Base-by-base conservation (phyloP, 2,797 vertebrate species). In the Lagodon rhomboides region DNA sequence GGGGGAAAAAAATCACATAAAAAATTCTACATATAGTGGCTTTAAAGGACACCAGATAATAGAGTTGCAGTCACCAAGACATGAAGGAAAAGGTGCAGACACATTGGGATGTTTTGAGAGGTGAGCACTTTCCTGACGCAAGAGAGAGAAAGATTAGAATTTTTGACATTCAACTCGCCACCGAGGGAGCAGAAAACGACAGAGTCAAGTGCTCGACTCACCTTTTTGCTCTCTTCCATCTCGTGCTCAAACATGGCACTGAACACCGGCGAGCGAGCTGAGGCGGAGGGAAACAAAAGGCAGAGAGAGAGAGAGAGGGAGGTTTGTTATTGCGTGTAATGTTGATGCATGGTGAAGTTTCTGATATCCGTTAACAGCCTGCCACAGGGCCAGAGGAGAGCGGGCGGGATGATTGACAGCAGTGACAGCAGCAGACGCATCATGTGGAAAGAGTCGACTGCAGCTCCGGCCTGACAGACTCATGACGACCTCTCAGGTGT, bases 241-340 rank as follows among this genome's bases (percentile, higher is more conserved):
- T 98, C 96, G 15, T 97, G 97, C 92, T 98, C 96, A 91, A 97
- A 98, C 97, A 97, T 97, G 89, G 96, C 96, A 46, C 96, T 96
- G 94, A 98, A 98, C 75, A 97, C 96, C 0, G 96, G 96, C 34
- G 96, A 97, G 27, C 96, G 96, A 0, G 96, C 96, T 96, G 80
- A 80, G 50, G 75, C 59, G 67, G 27, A 79, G n/a, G 69, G 72
- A 83, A 44, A 86, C 25, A 55, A 50, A 59, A 77, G 49, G 67
- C 43, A 34, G 1, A 56, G 49, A 59, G 54, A 41, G 34, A 66
- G 53, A 49, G 54, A 34, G 58, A 30, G 73, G 16, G 18, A 70
- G 5, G 58, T 11, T 64, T 86, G 84, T 89, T 82, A 81, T 75
- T 83, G 70, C 27, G 62, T 82, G 68, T 80, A 75, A 77, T 63